Conservation (phyloP, 2,113 vertebrate species). For the Leptocoma aspasia region DNA sequence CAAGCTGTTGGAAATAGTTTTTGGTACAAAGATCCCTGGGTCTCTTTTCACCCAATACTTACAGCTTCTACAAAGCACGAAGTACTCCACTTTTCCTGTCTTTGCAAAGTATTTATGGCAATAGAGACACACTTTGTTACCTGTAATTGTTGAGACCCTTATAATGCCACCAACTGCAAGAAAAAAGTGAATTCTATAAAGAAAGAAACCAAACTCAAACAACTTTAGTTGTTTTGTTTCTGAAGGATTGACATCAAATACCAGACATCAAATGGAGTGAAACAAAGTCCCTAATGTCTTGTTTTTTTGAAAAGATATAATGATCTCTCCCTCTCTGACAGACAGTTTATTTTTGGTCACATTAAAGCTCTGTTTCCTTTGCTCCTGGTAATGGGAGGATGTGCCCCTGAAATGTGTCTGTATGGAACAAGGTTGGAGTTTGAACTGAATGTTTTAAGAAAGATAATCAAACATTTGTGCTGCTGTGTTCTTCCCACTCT, state of each 20-base stretch:
- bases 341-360: background rate
- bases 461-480: background rate
- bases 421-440: background rate
- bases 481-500: background rate
- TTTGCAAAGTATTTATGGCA: background rate
- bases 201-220: background rate
- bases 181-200: background rate
- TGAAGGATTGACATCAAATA: conserved; percentile 1
- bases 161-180: background rate
- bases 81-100: background rate
- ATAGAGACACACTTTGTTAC: background rate
- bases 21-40: background rate
- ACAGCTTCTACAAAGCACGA: background rate
- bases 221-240: background rate
- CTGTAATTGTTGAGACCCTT: background rate
- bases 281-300: background rate
- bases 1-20: background rate
- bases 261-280: background rate
- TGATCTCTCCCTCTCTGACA: background rate
- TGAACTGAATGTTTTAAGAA: background rate
- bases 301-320: background rate
- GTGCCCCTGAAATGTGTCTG: background rate
- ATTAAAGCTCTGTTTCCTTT: conserved; percentile 6
- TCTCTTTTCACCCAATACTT: background rate
- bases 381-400: background rate